phyloP scores from a whole-genome alignment of 2,797 vertebrate genomes.

The Huso huso region DNA sequence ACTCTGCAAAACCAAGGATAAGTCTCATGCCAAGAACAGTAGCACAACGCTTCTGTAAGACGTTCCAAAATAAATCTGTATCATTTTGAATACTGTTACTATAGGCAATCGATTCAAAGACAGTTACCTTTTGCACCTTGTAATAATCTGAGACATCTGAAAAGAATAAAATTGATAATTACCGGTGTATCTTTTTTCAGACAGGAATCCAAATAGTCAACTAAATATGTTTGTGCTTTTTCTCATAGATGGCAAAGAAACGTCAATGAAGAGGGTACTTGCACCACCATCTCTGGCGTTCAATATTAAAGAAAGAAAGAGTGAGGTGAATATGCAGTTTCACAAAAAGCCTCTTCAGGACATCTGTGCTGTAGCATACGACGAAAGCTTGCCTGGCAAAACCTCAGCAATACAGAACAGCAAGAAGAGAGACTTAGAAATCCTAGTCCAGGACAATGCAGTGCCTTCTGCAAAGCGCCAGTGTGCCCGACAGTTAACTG shows the following conservation, averaged over 20 bases:
- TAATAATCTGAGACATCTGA: too few species aligned
- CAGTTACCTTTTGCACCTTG: too few species aligned
- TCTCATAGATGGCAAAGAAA: conserved; percentile 69
- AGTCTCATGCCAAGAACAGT: conserved; percentile 57
- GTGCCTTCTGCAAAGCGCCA: conserved; percentile 57
- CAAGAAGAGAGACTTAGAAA: conserved; percentile 58
- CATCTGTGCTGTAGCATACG: too few species aligned
- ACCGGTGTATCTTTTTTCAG: too few species aligned
- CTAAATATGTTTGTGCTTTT: not conserved
- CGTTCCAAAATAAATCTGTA: too few species aligned
- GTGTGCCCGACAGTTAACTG: conserved; percentile 50
- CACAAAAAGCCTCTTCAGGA: conserved; percentile 37
- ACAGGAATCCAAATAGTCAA: too few species aligned
- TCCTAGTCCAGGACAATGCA: conserved; percentile 36
- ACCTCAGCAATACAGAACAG: conserved; percentile 33
- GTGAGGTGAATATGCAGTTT: conserved; percentile 69
- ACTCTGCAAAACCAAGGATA: conserved; percentile 60
- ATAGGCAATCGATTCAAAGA: too few species aligned
- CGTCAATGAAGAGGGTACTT: conserved; percentile 48
- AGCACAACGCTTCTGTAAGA: conserved; percentile 78
- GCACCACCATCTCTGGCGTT: conserved; percentile 25
- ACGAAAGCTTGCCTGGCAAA: conserved; percentile 16
- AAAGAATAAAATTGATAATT: too few species aligned
- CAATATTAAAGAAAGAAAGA: conserved; percentile 30
- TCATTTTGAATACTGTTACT: too few species aligned